These are phyloP conservation scores for Acanthopleura granulata DNA, from an alignment of 2,888 invertebrate genomes.

Conservation along the genomic window DNA sequence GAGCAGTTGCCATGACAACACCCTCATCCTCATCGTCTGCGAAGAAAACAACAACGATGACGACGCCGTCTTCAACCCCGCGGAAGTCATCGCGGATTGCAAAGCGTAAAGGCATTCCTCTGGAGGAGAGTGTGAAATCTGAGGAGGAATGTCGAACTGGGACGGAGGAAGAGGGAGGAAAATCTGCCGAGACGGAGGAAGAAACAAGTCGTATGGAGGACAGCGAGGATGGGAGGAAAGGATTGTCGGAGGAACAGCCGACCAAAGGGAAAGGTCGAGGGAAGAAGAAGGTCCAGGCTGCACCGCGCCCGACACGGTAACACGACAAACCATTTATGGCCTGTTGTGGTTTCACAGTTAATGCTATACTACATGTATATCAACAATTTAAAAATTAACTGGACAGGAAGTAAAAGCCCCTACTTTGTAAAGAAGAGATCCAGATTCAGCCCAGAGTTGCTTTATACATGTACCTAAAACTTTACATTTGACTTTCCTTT, in stretches of 20 bases:
- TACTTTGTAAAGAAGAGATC: no score
- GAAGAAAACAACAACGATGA: neutral
- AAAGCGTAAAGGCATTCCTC: slow-evolving; percentile 1
- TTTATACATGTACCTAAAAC: no score
- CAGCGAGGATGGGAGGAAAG: slow-evolving; percentile 8
- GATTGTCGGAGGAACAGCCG: neutral
- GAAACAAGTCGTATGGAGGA: neutral
- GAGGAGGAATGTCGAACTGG: neutral
- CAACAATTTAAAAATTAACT: no score
- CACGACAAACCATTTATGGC: no score
- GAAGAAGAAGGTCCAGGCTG: neutral
- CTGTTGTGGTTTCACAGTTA: no score
- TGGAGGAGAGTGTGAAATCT: neutral
- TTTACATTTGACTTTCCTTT: no score
- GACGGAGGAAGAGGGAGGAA: neutral
- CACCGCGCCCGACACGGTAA: neutral
- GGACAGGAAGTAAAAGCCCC: no score
- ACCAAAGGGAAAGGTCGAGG: neutral
- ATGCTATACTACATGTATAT: no score
- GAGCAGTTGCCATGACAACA: neutral
- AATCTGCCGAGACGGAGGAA: neutral
- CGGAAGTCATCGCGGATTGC: slow-evolving; percentile 8
- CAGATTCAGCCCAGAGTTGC: no score
- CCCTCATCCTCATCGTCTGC: neutral
- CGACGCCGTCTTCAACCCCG: neutral